A percentile compares a stretch with the other conserved stretches of the same genome.
phyloP scores from a whole-genome alignment of 2,113 vertebrate species.

The Aspidoscelis tigris region DNA sequence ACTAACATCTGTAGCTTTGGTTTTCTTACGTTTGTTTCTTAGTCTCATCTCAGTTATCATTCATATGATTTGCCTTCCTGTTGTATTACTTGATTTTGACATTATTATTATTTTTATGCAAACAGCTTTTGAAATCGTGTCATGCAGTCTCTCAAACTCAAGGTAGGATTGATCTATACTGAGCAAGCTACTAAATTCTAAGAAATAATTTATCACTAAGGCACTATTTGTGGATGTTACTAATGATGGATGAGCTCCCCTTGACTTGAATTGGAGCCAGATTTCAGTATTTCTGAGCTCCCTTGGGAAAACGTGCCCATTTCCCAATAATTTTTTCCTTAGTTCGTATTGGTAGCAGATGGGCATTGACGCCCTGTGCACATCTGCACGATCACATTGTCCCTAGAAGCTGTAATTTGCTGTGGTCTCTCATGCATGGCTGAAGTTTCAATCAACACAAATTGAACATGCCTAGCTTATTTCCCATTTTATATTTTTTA shows the following conservation, averaged over 20 bases:
- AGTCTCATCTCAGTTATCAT: conserved; percentile 82
- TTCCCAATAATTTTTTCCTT: not conserved
- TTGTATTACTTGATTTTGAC: conserved; percentile 84
- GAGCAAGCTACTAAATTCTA: conserved; percentile 72
- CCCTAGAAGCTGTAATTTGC: not conserved
- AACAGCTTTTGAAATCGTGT: conserved; percentile 99
- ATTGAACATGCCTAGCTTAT: not conserved
- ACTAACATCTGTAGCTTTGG: conserved; percentile 62
- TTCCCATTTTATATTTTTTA: not conserved
- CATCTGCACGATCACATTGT: not conserved
- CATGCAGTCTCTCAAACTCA: conserved; percentile 95
- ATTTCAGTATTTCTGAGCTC: not conserved
- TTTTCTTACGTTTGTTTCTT: conserved; percentile 77
- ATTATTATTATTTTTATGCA: conserved; percentile 87
- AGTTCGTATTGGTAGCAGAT: not conserved
- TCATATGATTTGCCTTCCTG: conserved; percentile 87
- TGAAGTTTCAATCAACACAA: not conserved
- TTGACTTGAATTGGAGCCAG: not conserved
- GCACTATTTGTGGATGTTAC: conserved; percentile 52
- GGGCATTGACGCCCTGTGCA: not conserved
- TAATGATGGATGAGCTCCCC: not conserved
- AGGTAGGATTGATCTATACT: conserved; percentile 88
- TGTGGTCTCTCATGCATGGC: not conserved
- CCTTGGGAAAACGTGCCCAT: not conserved
- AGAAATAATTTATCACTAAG: conserved; percentile 56